Evolutionary conservation across 2,797 vertebrate genomes (phyloP).

Genomic region (Pyrocephalus nanus): DNA sequence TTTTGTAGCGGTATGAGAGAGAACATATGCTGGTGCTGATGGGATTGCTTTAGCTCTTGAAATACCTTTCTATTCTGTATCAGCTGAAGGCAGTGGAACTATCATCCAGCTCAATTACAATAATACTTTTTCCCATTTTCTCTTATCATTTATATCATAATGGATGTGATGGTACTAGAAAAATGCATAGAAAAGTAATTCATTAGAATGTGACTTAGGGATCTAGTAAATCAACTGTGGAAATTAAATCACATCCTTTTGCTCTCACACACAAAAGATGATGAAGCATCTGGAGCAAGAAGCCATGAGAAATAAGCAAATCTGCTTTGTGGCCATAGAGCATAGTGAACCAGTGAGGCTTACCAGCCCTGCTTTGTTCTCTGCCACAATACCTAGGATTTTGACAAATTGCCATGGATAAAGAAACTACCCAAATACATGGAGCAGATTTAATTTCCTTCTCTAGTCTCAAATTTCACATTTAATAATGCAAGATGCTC

Average conservation of each 20-base stretch:
- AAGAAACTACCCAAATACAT: background rate
- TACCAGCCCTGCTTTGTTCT: conserved; percentile 32
- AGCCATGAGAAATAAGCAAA: conserved; percentile 5
- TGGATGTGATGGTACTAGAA: background rate
- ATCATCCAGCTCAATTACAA: conserved; percentile 1
- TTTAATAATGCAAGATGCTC: background rate
- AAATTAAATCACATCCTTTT: conserved; percentile 15
- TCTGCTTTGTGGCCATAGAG: background rate
- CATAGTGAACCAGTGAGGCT: conserved; percentile 20
- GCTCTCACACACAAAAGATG: background rate
- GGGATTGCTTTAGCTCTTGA: conserved; percentile 19
- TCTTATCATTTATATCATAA: background rate
- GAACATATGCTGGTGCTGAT: background rate
- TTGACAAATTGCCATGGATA: conserved; percentile 24
- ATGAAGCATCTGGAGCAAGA: background rate
- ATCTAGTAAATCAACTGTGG: background rate
- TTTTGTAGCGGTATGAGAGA: conserved; percentile 30
- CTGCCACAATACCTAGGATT: conserved; percentile 28
- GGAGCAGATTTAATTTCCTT: background rate
- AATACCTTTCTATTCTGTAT: conserved; percentile 33
- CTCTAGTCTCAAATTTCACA: background rate
- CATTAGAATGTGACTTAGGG: background rate
- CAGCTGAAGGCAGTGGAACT: conserved; percentile 3
- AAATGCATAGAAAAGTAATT: background rate
- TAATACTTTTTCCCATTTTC: background rate